Percentiles rank a stretch among this genome's conserved stretches.
Conservation (phyloP, 2,113 vertebrate species). For the Eidolon helvum region DNA sequence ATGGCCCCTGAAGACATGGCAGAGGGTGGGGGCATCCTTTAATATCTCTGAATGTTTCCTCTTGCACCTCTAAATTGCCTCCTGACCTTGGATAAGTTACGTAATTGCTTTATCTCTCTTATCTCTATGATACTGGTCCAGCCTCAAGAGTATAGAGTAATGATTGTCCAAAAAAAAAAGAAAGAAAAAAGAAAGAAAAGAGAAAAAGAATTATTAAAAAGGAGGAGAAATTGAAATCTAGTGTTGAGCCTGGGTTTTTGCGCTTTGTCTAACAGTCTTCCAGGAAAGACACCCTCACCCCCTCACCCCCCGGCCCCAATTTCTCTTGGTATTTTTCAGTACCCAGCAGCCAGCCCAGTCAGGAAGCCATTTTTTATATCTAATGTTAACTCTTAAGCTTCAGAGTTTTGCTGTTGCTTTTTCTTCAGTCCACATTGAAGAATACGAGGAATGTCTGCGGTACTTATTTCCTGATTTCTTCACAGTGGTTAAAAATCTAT, state of each 20-base stretch:
- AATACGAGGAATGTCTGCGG: neutral
- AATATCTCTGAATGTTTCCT: neutral
- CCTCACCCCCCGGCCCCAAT: neutral
- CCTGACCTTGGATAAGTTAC: neutral
- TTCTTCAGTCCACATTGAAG: neutral
- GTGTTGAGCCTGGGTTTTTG: neutral
- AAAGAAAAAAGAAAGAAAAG: neutral
- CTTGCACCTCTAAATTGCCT: neutral
- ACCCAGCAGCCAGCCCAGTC: neutral
- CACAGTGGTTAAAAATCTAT: neutral
- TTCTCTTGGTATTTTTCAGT: neutral
- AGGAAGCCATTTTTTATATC: neutral
- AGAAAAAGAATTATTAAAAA: neutral
- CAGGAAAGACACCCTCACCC: neutral
- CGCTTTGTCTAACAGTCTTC: neutral
- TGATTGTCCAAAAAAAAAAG: neutral
- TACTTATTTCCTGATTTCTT: neutral
- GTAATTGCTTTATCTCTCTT: neutral
- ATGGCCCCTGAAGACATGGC: neutral
- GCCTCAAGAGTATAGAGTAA: neutral
- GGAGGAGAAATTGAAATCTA: neutral
- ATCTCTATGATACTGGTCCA: neutral
- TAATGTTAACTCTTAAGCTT: neutral
- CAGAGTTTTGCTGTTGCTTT: neutral
- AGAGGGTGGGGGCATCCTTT: neutral